These are phyloP conservation scores for Cyrtodaria siliqua DNA, from an alignment of 2,888 invertebrate species.

Conservation along the genomic window DNA sequence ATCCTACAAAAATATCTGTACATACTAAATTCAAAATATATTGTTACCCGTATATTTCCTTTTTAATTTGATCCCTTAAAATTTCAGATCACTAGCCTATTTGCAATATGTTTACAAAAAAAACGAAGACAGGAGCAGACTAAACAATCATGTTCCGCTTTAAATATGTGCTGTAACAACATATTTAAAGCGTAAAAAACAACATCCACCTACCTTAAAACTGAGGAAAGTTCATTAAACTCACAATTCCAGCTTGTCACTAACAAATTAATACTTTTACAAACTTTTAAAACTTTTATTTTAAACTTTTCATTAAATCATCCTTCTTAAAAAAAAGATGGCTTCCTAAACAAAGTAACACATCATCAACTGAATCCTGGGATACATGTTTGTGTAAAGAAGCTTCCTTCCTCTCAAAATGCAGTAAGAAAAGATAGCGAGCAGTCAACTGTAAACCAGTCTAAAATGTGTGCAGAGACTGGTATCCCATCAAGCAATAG, in stretches of 20 bases:
- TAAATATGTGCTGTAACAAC: no score
- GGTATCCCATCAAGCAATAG: constrained; percentile 57
- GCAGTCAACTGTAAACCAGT: constrained; percentile 40
- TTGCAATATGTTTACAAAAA: no score
- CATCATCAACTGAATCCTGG: constrained; percentile 67
- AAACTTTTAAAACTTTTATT: constrained; percentile 10
- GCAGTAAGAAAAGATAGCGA: constrained; percentile 21
- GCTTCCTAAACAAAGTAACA: constrained; percentile 71
- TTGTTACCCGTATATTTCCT: no score
- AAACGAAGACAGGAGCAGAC: no score
- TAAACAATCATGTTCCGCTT: no score
- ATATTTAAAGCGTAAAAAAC: no score
- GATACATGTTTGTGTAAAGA: constrained; percentile 45
- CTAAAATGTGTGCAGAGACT: constrained; percentile 39
- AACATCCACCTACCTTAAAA: no score
- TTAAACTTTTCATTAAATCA: constrained; percentile 6
- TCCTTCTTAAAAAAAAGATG: constrained; percentile 59
- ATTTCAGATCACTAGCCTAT: no score
- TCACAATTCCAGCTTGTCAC: not conserved
- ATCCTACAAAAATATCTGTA: no score
- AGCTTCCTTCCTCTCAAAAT: constrained; percentile 37
- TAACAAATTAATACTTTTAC: constrained; percentile 10
- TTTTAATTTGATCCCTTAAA: no score
- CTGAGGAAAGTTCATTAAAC: no score
- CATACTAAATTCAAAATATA: no score